phyloP scores from a whole-genome alignment of 2,113 vertebrate genomes.

The Tyrannus savana region DNA sequence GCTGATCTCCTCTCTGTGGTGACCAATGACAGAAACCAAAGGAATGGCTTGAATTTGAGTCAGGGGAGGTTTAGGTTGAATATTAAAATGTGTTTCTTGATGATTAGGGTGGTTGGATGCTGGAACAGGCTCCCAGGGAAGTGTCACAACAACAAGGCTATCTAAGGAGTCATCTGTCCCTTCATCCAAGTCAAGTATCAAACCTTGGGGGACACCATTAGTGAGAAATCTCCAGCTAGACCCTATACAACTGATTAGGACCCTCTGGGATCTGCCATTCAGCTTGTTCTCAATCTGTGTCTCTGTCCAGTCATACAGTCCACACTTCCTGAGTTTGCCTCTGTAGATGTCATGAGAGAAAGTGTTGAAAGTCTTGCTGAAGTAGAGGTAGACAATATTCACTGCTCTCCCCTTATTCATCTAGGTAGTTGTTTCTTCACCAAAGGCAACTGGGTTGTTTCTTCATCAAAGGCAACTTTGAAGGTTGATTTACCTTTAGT shows the following conservation, averaged over 20 bases:
- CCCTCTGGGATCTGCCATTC: neutral
- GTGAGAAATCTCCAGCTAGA: neutral
- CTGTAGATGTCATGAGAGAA: neutral
- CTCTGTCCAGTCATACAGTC: neutral
- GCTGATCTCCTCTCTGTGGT: neutral
- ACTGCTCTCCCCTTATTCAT: neutral
- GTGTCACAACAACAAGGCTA: neutral
- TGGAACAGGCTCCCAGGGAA: neutral
- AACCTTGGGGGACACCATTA: neutral
- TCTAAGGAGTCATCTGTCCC: neutral
- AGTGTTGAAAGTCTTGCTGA: neutral
- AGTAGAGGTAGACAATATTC: neutral
- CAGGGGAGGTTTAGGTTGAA: neutral
- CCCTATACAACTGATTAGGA: too few species aligned
- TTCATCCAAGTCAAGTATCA: neutral
- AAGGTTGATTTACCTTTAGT: neutral
- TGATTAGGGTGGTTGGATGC: neutral
- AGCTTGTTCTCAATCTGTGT: neutral
- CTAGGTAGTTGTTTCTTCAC: neutral
- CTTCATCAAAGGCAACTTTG: neutral
- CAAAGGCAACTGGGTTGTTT: neutral
- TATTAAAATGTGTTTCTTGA: neutral
- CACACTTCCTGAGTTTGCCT: neutral
- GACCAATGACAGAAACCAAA: neutral
- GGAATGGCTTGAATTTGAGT: neutral